Evolutionary conservation across 2,888 invertebrate species (phyloP).

Genomic region (Alentia gelatinosa): DNA sequence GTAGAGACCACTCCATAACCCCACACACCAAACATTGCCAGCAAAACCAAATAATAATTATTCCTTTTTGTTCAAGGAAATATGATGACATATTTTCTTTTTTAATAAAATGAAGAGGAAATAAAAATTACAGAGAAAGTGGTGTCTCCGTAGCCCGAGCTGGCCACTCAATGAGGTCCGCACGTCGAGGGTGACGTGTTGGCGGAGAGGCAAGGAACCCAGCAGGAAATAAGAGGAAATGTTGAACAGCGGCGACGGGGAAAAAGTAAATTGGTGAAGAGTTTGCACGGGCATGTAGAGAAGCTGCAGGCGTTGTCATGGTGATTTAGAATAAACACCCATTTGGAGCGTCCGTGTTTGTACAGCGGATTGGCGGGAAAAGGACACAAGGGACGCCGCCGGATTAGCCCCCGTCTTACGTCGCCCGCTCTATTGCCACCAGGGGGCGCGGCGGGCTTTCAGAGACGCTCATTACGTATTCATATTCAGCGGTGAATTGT

Average conservation of each 20-base stretch:
- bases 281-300: conserved; percentile 36
- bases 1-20: no score
- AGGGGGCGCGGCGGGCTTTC: not conserved
- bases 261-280: conserved; percentile 35
- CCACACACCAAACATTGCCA: no score
- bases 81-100: no score
- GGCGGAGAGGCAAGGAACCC: no score
- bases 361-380: conserved; percentile 14
- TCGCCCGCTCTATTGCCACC: not conserved
- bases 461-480: conserved; percentile 4
- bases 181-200: not conserved
- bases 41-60: no score
- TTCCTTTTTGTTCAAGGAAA: no score
- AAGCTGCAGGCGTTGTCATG: conserved; percentile 21
- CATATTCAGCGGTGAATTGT: conserved; percentile 18
- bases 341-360: conserved; percentile 5
- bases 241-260: not conserved
- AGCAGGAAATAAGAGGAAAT: not conserved
- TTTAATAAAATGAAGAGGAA: no score
- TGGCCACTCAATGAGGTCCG: not conserved
- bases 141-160: not conserved
- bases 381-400: not conserved
- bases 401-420: conserved; percentile 30
- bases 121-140: no score
- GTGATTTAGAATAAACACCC: conserved; percentile 36